These are phyloP conservation scores for Xiphophorus birchmanni DNA, from an alignment of 2,797 vertebrate genomes.

Conservation along the genomic window DNA sequence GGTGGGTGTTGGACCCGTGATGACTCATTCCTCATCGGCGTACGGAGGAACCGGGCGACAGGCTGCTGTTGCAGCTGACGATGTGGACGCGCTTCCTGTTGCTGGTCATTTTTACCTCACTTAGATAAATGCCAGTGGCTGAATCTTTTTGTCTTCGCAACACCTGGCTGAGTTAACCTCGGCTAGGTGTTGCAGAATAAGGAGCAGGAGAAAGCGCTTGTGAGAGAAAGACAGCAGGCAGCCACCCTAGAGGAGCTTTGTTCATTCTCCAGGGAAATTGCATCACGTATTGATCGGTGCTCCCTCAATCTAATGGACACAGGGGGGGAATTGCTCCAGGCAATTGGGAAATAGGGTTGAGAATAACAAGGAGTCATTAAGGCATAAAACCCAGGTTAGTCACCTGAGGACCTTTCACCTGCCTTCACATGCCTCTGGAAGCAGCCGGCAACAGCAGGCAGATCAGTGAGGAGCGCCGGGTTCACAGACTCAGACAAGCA, in stretches of 20 bases:
- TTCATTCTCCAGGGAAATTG: conserved; percentile 69
- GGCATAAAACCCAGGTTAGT: conserved; percentile 72
- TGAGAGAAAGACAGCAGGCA: conserved; percentile 32
- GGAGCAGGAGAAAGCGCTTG: conserved; percentile 18
- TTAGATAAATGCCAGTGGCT: conserved; percentile 54
- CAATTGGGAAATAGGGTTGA: conserved; percentile 74
- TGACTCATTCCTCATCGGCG: conserved; percentile 67
- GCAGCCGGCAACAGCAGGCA: conserved; percentile 10
- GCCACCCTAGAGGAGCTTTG: conserved; percentile 54
- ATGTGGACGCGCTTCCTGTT: conserved; percentile 50
- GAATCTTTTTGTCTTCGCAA: conserved; percentile 42
- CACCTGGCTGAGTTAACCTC: conserved; percentile 49
- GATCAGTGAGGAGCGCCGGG: conserved; percentile 33
- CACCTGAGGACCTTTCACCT: conserved; percentile 71
- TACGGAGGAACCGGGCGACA: conserved; percentile 58
- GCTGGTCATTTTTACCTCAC: conserved; percentile 31
- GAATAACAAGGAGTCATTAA: conserved; percentile 80
- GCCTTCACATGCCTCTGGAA: conserved; percentile 42
- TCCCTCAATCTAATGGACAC: conserved; percentile 73
- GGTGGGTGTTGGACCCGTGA: conserved; percentile 57
- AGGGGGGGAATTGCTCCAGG: conserved; percentile 67
- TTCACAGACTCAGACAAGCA: conserved; percentile 65
- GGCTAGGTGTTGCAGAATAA: conserved; percentile 8
- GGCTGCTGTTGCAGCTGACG: conserved; percentile 51
- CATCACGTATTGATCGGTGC: conserved; percentile 75